A percentile compares a stretch with the other conserved stretches of the same genome.
Evolutionary conservation across 2,888 invertebrate species (phyloP).

Genomic region (Andrena marginata): DNA sequence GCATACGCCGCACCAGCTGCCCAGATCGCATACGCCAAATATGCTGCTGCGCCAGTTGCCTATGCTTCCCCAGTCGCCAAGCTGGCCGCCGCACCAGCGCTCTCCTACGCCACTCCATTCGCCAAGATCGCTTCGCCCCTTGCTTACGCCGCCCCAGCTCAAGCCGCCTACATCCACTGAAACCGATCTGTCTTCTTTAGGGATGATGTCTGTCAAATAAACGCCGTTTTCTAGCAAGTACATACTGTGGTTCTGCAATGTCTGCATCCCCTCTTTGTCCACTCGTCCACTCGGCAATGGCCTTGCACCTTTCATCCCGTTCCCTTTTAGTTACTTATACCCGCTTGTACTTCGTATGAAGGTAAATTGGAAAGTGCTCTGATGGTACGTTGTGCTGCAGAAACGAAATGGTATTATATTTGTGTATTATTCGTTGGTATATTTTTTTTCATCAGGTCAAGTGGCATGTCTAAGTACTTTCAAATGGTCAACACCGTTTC

Average conservation of each 20-base stretch:
- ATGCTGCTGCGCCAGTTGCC: slow-evolving; percentile 57
- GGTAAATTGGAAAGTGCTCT: too few species aligned
- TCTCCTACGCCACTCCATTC: slow-evolving; percentile 73
- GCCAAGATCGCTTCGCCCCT: slow-evolving; percentile 57
- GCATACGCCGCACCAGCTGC: slow-evolving; percentile 36
- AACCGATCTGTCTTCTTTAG: slow-evolving; percentile 58
- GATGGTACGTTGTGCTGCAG: too few species aligned
- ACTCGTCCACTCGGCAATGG: neutral
- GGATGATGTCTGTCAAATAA: slow-evolving; percentile 64
- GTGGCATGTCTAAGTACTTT: too few species aligned
- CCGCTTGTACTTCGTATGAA: too few species aligned
- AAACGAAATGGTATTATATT: too few species aligned
- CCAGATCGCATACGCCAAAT: slow-evolving; percentile 36
- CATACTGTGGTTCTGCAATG: neutral
- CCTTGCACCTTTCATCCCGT: too few species aligned
- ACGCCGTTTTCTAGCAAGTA: slow-evolving; percentile 64
- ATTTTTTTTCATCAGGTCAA: too few species aligned
- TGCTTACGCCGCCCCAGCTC: slow-evolving; percentile 65
- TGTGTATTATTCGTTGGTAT: too few species aligned
- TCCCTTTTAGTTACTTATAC: too few species aligned
- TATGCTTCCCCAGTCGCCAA: slow-evolving; percentile 69
- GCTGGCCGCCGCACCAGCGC: slow-evolving; percentile 39
- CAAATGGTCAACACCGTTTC: too few species aligned
- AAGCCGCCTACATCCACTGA: slow-evolving; percentile 83
- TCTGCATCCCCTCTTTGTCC: neutral